Percentiles rank a stretch among this genome's conserved stretches.
Conservation (phyloP, 1,140 invertebrate species). For the Temnothorax curvispinosus region DNA sequence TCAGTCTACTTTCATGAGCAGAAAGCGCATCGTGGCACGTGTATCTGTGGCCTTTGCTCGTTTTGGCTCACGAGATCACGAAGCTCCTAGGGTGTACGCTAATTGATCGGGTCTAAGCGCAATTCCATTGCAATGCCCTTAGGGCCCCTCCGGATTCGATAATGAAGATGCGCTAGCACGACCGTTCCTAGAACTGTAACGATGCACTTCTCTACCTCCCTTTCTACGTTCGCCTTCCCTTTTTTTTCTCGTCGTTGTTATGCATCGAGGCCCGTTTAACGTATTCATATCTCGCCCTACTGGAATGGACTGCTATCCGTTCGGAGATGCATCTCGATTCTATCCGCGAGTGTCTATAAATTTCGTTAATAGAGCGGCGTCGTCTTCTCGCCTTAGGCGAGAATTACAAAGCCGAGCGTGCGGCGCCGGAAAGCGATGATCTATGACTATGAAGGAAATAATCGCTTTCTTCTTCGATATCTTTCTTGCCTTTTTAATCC, state of each 20-base stretch:
- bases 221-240: constrained; percentile 12
- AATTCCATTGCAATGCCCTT: constrained; percentile 69
- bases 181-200: constrained; percentile 75
- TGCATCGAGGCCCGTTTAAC: not conserved
- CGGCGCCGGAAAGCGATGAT: constrained; percentile 19
- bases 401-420: constrained; percentile 22
- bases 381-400: constrained; percentile 15
- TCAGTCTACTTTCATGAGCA: constrained; percentile 71
- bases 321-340: constrained; percentile 32
- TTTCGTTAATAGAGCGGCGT: constrained; percentile 65
- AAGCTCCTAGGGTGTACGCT: constrained; percentile 68
- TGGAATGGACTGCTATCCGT: not conserved
- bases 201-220: not conserved
- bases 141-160: constrained; percentile 64
- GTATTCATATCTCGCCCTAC: constrained; percentile 3
- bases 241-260: not conserved
- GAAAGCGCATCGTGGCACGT: constrained; percentile 69
- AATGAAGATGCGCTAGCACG: constrained; percentile 81
- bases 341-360: constrained; percentile 65
- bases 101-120: constrained; percentile 77
- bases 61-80: constrained; percentile 73
- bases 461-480: not conserved
- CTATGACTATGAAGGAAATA: not conserved
- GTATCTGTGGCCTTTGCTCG: constrained; percentile 63
- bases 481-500: not conserved